A percentile compares a stretch with the other conserved stretches of the same genome.
Conservation (phyloP, 37 sponge, comb jelly and placozoan genomes). For the Halisarca cf. caerulea region DNA sequence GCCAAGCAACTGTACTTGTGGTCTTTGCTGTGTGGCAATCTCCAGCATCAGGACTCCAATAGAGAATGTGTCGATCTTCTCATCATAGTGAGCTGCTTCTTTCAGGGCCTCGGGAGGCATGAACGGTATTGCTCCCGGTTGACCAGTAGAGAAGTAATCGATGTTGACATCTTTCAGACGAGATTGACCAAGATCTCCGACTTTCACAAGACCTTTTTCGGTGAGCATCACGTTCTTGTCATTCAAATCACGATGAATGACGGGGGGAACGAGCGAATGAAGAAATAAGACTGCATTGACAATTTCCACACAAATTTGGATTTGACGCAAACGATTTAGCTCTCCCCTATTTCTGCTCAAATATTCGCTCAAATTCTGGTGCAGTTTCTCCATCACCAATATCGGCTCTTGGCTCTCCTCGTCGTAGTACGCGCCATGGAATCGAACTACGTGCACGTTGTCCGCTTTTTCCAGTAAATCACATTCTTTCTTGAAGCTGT, state of each 20-base stretch:
- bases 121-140: background rate
- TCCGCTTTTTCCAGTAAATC: background rate
- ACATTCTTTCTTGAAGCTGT: background rate
- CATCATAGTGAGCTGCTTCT: background rate
- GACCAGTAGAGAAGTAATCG: background rate
- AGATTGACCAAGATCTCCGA: conserved; percentile 10
- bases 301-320: background rate
- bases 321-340: background rate
- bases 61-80: background rate
- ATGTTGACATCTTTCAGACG: background rate
- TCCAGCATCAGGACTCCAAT: conserved; percentile 5
- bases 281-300: background rate
- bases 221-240: conserved; percentile 5
- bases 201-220: background rate
- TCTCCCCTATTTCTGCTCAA: background rate
- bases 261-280: background rate
- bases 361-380: background rate
- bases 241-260: background rate
- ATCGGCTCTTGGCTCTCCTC: background rate
- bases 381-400: background rate
- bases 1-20: background rate
- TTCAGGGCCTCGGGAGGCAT: background rate
- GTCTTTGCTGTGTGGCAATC: background rate
- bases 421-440: background rate
- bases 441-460: background rate